These are phyloP conservation scores for Ptyas mucosa DNA, from an alignment of 2,113 vertebrate species.

Conservation along the genomic window DNA sequence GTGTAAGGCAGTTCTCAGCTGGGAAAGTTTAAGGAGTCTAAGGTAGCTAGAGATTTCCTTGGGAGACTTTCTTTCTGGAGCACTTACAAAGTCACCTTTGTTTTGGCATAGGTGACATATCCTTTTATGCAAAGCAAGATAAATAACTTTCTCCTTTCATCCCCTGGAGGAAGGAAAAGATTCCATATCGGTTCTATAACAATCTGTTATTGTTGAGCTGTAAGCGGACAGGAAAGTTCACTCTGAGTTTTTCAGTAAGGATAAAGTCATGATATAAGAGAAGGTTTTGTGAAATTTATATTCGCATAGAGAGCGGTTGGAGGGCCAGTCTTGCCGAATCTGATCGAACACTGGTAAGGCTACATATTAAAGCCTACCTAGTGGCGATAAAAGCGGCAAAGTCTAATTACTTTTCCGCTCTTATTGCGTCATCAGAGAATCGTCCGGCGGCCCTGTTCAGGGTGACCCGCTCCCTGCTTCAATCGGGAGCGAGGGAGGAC, in stretches of 20 bases:
- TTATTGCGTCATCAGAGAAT: no score
- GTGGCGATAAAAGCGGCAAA: no score
- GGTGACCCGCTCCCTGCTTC: no score
- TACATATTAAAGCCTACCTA: no score
- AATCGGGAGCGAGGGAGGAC: no score
- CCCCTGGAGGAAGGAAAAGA: not conserved
- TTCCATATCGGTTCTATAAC: not conserved
- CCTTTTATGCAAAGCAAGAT: not conserved
- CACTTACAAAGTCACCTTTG: not conserved
- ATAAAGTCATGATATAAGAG: not conserved
- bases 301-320: no score
- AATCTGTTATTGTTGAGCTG: not conserved
- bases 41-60: not conserved
- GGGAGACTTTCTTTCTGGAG: not conserved
- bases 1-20: not conserved
- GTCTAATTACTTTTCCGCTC: no score
- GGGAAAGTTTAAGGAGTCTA: not conserved
- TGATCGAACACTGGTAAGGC: no score
- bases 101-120: not conserved
- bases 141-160: not conserved
- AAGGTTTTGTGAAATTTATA: not conserved
- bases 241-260: not conserved
- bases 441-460: no score
- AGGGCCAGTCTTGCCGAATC: no score
- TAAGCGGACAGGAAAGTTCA: not conserved